Conservation (phyloP, 2,113 vertebrate genomes). For the Chroicocephalus ridibundus region DNA sequence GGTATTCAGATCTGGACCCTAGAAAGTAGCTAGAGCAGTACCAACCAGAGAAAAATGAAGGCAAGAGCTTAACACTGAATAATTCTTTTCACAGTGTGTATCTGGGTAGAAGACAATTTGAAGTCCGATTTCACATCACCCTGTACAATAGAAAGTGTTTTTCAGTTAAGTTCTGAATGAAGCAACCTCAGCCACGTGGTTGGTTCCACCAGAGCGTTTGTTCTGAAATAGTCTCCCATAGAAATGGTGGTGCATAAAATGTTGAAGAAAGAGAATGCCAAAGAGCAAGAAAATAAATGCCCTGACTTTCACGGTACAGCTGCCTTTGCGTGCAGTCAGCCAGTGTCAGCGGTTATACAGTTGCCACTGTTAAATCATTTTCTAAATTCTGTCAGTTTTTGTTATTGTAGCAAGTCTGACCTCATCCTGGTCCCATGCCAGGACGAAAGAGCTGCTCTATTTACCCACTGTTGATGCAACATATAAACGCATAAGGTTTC, state of each 20-base stretch:
- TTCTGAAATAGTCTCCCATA: neutral
- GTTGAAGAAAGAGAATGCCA: neutral
- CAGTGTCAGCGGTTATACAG: neutral
- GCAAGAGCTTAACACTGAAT: neutral
- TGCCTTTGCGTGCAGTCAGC: neutral
- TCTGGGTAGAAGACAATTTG: neutral
- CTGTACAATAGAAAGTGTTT: neutral
- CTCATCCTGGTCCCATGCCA: constrained; percentile 52
- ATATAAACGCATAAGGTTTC: neutral
- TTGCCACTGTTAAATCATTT: constrained; percentile 48
- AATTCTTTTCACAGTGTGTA: neutral
- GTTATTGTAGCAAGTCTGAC: constrained; percentile 44
- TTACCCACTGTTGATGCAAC: neutral
- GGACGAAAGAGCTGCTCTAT: neutral
- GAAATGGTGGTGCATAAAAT: neutral
- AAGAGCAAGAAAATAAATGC: neutral
- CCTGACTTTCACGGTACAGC: neutral
- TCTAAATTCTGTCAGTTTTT: constrained; percentile 56
- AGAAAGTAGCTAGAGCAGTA: neutral
- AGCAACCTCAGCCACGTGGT: neutral
- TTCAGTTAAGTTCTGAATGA: neutral
- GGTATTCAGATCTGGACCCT: neutral
- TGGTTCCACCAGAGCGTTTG: neutral
- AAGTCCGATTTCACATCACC: neutral
- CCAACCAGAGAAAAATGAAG: neutral